Conservation (phyloP, 2,113 vertebrate species). For the Arvicanthis niloticus region DNA sequence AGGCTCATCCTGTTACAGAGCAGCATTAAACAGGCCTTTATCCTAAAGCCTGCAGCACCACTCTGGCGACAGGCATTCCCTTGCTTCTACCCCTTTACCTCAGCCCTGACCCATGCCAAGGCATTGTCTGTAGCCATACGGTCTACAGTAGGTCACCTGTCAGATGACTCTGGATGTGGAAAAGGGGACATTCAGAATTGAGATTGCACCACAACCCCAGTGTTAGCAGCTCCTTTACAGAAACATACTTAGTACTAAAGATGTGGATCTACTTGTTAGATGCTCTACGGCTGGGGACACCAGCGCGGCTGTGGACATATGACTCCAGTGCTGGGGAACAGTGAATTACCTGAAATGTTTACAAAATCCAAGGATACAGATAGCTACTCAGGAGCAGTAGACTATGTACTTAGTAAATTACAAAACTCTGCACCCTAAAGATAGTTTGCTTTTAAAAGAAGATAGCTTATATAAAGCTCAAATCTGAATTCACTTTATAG, state of each 20-base stretch:
- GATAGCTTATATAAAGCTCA: neutral
- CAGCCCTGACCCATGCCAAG: no score
- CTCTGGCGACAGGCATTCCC: neutral
- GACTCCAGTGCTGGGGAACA: neutral
- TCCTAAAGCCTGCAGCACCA: accelerated
- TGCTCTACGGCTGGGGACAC: neutral
- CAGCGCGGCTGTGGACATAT: neutral
- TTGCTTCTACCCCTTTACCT: neutral
- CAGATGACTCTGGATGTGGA: neutral
- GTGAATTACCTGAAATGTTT: neutral
- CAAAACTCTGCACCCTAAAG: no score
- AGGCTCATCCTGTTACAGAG: neutral
- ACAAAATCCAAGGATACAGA: neutral
- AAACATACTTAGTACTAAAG: neutral
- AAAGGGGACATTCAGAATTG: neutral
- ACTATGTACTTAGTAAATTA: neutral
- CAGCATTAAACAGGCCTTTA: neutral
- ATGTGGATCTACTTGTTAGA: neutral
- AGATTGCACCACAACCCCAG: neutral
- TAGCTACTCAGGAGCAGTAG: neutral
- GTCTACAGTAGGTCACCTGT: neutral
- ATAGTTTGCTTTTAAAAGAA: neutral
- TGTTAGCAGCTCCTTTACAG: neutral
- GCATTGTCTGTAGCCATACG: neutral
- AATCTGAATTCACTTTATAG: neutral